phyloP scores from a whole-genome alignment of 64 coral and sea anemone genomes.

The Pocillopora damicornis region DNA sequence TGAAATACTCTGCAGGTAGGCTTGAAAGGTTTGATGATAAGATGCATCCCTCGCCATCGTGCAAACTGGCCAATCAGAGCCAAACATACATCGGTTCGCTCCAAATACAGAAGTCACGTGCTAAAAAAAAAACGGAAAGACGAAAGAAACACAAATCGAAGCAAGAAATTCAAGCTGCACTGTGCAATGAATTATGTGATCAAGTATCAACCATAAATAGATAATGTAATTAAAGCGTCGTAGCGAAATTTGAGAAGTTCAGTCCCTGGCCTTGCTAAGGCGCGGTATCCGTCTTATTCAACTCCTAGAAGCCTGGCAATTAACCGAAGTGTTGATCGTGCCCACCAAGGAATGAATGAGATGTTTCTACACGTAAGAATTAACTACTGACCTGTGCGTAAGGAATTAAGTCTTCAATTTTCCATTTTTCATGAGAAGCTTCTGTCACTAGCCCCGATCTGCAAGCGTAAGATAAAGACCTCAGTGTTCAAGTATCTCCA shows the following conservation, averaged over 20 bases:
- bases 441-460: slow-evolving; percentile 87
- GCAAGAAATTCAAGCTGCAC: not conserved
- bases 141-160: not conserved
- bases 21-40: slow-evolving; percentile 49
- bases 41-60: slow-evolving; percentile 47
- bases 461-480: not conserved
- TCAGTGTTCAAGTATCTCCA: no score
- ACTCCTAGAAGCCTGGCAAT: no score
- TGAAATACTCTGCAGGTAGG: slow-evolving; percentile 20
- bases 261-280: no score
- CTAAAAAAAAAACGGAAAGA: slow-evolving; percentile 28
- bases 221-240: no score
- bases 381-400: slow-evolving; percentile 58
- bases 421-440: slow-evolving; percentile 64
- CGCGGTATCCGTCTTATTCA: no score
- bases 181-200: no score
- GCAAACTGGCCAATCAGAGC: slow-evolving; percentile 95
- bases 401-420: slow-evolving; percentile 59
- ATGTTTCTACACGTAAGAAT: no score
- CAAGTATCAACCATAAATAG: no score
- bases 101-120: slow-evolving; percentile 79
- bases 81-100: slow-evolving; percentile 67
- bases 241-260: no score
- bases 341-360: no score
- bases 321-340: no score